These are phyloP conservation scores for Thunnus maccoyii DNA, from an alignment of 2,113 vertebrate genomes.

Conservation along the genomic window DNA sequence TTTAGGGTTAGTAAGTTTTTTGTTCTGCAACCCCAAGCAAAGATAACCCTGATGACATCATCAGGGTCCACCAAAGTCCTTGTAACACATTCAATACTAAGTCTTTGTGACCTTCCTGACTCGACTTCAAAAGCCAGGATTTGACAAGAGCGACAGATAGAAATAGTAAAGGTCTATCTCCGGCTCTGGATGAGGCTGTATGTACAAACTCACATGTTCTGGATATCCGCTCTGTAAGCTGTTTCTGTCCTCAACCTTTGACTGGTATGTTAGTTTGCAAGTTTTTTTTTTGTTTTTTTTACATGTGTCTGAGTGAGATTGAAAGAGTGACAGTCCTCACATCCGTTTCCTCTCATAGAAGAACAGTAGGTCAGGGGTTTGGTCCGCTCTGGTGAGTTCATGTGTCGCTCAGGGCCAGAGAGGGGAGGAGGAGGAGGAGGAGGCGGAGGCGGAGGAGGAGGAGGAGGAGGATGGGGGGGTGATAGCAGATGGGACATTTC, in stretches of 20 bases:
- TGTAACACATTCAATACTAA: not conserved
- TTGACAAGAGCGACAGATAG: not conserved
- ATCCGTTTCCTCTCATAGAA: slow-evolving; percentile 66
- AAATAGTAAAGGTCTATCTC: slow-evolving; percentile 12
- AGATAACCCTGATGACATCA: not conserved
- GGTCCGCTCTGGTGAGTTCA: slow-evolving; percentile 38
- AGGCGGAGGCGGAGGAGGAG: not conserved
- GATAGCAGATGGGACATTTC: slow-evolving; percentile 10
- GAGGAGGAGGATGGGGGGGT: not conserved
- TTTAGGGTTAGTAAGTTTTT: too few relatives aligned
- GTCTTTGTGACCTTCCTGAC: slow-evolving; percentile 4
- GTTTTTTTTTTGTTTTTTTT: slow-evolving; percentile 5
- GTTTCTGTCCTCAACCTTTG: slow-evolving; percentile 23
- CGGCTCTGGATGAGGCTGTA: slow-evolving; percentile 1
- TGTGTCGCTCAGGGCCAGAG: slow-evolving; percentile 29
- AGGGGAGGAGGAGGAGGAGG: not conserved
- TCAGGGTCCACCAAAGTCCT: not conserved
- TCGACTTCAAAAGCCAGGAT: slow-evolving; percentile 13
- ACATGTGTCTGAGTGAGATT: not conserved
- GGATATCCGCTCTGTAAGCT: slow-evolving; percentile 35
- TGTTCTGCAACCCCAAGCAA: not conserved
- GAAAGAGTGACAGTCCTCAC: slow-evolving; percentile 40
- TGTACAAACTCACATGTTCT: not conserved
- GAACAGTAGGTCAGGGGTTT: slow-evolving; percentile 65
- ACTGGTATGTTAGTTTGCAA: slow-evolving; percentile 33